Percentiles rank a stretch among this genome's conserved stretches.
Conservation (phyloP, 2,888 invertebrate species). For the Melanotus villosus region DNA sequence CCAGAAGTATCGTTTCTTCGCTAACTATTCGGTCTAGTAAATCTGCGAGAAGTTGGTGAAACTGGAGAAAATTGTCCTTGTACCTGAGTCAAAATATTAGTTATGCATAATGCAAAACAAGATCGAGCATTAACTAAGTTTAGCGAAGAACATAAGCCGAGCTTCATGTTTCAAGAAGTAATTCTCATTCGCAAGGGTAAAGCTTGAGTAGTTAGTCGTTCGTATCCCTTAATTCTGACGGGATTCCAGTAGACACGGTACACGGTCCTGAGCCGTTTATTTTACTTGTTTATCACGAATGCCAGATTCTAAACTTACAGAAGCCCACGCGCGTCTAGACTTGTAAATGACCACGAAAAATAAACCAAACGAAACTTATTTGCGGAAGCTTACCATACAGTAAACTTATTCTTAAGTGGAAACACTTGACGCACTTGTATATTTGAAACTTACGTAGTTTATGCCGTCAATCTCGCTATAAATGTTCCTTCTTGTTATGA, state of each 20-base stretch:
- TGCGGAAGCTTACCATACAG: slow-evolving; percentile 8
- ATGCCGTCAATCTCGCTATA: background rate
- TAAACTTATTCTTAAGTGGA: slow-evolving; percentile 3
- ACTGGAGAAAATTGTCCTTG: slow-evolving; percentile 28
- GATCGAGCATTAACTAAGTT: slow-evolving; percentile 59
- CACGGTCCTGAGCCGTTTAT: slow-evolving; percentile 47
- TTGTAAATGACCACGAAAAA: slow-evolving; percentile 19
- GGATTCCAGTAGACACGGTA: slow-evolving; percentile 51
- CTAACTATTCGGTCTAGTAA: no score
- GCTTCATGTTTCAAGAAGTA: slow-evolving; percentile 58
- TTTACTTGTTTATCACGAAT: slow-evolving; percentile 52
- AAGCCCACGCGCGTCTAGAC: slow-evolving; percentile 27
- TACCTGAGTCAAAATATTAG: slow-evolving; percentile 66
- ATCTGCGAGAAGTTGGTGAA: slow-evolving; percentile 9
- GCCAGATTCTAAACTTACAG: slow-evolving; percentile 34
- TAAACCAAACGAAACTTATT: slow-evolving; percentile 10
- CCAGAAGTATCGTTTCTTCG: no score
- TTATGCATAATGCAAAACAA: slow-evolving; percentile 62
- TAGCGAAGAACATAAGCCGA: slow-evolving; percentile 48
- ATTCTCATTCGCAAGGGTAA: slow-evolving; percentile 55
- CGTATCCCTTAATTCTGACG: slow-evolving; percentile 58
- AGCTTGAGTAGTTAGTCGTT: slow-evolving; percentile 53
- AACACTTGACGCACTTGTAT: slow-evolving; percentile 3
- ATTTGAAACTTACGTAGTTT: background rate
- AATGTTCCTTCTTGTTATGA: background rate